These are phyloP conservation scores for Sphecodes monilicornis DNA, from an alignment of 2,888 invertebrate species.

Conservation along the genomic window DNA sequence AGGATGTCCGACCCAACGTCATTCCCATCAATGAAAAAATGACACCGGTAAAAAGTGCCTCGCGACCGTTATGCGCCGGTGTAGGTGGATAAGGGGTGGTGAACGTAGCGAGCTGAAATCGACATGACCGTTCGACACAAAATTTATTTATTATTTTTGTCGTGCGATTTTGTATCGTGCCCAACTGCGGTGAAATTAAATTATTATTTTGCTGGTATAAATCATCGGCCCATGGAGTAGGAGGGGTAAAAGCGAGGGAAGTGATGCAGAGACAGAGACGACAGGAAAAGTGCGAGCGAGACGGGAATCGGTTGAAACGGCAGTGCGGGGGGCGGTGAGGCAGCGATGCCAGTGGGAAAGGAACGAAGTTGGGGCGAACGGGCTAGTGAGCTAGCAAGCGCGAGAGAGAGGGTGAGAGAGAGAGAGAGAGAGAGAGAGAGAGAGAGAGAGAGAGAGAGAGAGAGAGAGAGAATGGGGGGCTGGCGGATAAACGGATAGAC, in stretches of 20 bases:
- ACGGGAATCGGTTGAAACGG: neutral
- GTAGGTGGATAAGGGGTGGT: constrained; percentile 65
- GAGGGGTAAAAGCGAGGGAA: constrained; percentile 55
- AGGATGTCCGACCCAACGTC: constrained; percentile 1
- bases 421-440: constrained; percentile 45
- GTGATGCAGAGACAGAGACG: constrained; percentile 32
- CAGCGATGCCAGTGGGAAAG: constrained; percentile 26
- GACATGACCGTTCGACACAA: constrained; percentile 79
- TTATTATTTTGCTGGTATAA: constrained; percentile 84
- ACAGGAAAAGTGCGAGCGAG: constrained; percentile 9
- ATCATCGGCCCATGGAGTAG: constrained; percentile 75
- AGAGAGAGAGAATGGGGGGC: neutral
- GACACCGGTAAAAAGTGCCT: constrained; percentile 65
- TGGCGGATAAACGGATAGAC: constrained; percentile 6
- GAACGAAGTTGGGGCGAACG: constrained; percentile 22
- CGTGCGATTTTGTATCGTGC: constrained; percentile 83
- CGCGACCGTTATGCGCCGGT: constrained; percentile 62
- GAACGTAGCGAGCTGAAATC: constrained; percentile 75
- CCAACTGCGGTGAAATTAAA: constrained; percentile 84
- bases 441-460: neutral
- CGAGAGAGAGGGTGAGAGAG: constrained; percentile 29
- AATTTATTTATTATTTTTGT: constrained; percentile 84
- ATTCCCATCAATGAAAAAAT: constrained; percentile 62
- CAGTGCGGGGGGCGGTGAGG: neutral
- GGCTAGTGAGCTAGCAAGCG: constrained; percentile 12